A percentile compares a stretch with the other conserved stretches of the same genome.
Evolutionary conservation across 2,888 invertebrate species (phyloP).

Genomic region (Cantharis rustica): DNA sequence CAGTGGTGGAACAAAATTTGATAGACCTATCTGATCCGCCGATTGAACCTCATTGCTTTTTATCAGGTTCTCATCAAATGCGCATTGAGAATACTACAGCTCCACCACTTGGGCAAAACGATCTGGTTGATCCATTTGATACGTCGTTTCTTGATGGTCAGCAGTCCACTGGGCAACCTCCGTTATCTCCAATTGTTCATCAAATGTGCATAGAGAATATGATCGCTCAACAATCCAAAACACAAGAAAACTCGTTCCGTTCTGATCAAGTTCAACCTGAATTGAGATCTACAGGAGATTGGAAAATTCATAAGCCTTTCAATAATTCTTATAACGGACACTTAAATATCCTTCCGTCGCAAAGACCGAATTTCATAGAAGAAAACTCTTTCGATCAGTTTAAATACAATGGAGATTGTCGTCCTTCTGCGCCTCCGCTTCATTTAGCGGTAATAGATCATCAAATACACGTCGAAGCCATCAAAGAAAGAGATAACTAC

Average conservation of each 20-base stretch:
- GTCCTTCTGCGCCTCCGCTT: not conserved
- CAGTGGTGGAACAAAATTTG: conserved; percentile 65
- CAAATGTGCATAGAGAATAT: not conserved
- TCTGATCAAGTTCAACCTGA: not conserved
- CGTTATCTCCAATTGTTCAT: not conserved
- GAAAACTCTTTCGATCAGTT: not conserved
- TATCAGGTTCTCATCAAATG: conserved; percentile 42
- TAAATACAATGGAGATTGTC: not conserved
- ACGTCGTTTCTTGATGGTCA: not conserved
- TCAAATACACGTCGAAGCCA: conserved; percentile 49
- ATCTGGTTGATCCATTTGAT: not conserved
- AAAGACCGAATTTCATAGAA: not conserved
- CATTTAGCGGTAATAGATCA: not conserved
- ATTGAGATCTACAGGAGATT: not conserved
- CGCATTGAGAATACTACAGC: not conserved
- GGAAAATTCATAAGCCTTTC: not conserved
- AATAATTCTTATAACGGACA: not conserved
- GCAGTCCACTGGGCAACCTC: not conserved
- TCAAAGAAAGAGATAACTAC: conserved; percentile 70
- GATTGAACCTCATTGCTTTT: conserved; percentile 54
- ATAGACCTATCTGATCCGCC: conserved; percentile 71
- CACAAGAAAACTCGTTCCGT: not conserved
- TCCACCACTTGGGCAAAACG: not conserved
- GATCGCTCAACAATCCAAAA: not conserved
- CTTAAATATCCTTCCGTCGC: not conserved